These are phyloP conservation scores for Hypselothyrea guttata DNA, from an alignment of 2,888 invertebrate genomes.

Conservation along the genomic window DNA sequence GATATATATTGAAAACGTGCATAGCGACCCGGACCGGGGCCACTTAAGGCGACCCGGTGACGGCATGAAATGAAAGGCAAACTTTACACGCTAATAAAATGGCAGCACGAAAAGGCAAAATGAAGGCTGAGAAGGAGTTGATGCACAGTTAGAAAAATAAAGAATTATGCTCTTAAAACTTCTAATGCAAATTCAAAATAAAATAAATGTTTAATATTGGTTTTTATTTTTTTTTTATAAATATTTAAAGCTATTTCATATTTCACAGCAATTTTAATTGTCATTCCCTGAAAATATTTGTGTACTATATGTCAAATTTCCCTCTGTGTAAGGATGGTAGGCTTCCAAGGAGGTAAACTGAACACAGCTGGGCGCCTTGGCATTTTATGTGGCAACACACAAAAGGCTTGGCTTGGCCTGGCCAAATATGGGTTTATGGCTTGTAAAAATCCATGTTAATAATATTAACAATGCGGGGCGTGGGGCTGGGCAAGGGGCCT, in stretches of 20 bases:
- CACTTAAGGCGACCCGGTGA: slow-evolving; percentile 65
- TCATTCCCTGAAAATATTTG: too few relatives aligned
- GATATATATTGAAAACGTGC: slow-evolving; percentile 75
- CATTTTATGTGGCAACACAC: slow-evolving; percentile 64
- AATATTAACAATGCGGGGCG: slow-evolving; percentile 64
- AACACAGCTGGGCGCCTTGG: slow-evolving; percentile 54
- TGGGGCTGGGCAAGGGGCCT: slow-evolving; percentile 9
- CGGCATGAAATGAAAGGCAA: slow-evolving; percentile 63
- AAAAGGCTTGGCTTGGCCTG: slow-evolving; percentile 60
- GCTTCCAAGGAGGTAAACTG: slow-evolving; percentile 18
- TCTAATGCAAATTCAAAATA: background rate
- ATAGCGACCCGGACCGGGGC: slow-evolving; percentile 36
- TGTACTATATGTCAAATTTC: too few relatives aligned
- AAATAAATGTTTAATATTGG: background rate
- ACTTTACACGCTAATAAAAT: slow-evolving; percentile 73
- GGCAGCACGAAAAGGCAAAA: slow-evolving; percentile 21
- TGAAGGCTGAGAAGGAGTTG: background rate
- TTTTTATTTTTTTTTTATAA: too few relatives aligned
- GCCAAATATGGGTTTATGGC: slow-evolving; percentile 74
- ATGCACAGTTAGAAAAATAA: too few relatives aligned
- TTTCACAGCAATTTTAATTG: too few relatives aligned
- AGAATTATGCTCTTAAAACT: too few relatives aligned
- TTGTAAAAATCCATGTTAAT: slow-evolving; percentile 77
- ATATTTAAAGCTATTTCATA: too few relatives aligned
- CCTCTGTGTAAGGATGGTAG: too few relatives aligned